These are phyloP conservation scores for Dicycla oo DNA, from an alignment of 2,888 invertebrate species.

Conservation along the genomic window DNA sequence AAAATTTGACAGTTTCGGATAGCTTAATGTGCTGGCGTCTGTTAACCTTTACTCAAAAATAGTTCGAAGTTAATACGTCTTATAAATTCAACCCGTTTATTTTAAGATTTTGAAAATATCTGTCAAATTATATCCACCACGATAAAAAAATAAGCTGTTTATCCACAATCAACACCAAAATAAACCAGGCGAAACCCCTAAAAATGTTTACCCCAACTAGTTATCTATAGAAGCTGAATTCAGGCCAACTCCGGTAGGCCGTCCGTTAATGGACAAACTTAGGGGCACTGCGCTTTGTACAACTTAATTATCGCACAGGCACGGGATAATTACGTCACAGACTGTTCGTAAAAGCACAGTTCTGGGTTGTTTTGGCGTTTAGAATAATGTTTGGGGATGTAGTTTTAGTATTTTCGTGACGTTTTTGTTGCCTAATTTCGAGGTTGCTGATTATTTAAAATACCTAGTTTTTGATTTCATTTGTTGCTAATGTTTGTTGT, in stretches of 20 bases:
- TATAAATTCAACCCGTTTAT: background rate
- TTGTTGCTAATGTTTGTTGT: no score
- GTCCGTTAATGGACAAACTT: conserved; percentile 80
- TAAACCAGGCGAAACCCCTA: conserved; percentile 33
- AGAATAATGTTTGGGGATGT: background rate
- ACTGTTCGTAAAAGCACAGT: conserved; percentile 63
- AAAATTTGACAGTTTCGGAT: no score
- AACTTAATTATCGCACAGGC: conserved; percentile 78
- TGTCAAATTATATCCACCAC: background rate
- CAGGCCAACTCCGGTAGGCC: conserved; percentile 59
- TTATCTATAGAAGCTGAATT: conserved; percentile 53
- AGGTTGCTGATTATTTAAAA: no score
- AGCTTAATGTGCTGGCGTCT: no score
- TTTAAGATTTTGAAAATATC: background rate
- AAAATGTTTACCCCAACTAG: conserved; percentile 47
- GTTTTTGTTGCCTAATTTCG: no score
- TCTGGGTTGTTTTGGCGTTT: conserved; percentile 24
- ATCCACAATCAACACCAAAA: conserved; percentile 9
- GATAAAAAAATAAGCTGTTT: background rate
- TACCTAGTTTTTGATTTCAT: no score
- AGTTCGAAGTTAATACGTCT: no score
- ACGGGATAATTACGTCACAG: conserved; percentile 58
- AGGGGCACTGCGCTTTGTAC: conserved; percentile 77
- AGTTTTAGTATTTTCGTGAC: no score
- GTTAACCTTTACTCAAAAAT: background rate